Evolutionary conservation across 64 coral and sea anemone species (phyloP).

Genomic region (Hydrozoanthus tunicans): DNA sequence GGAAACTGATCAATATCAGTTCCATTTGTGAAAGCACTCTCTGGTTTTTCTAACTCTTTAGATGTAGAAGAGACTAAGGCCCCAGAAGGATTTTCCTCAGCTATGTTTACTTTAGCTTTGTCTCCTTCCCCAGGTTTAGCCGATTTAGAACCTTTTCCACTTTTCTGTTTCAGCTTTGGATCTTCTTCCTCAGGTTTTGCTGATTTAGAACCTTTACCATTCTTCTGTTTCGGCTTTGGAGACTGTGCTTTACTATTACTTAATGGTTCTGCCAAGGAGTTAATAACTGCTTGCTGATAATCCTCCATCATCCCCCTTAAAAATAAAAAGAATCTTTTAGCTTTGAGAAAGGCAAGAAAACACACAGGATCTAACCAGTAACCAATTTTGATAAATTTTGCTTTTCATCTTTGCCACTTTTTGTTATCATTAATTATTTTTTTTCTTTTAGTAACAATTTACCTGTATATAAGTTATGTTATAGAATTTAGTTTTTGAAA

Average conservation of each 20-base stretch:
- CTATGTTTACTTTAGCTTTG: background rate
- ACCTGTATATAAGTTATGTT: no score
- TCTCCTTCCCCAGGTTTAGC: conserved; percentile 2
- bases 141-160: conserved; percentile 39
- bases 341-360: background rate
- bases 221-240: conserved; percentile 50
- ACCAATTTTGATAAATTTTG: no score
- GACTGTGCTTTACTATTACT: conserved; percentile 1
- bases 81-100: background rate
- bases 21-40: conserved; percentile 15
- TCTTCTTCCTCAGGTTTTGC: conserved; percentile 4
- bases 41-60: background rate
- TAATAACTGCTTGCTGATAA: conserved; percentile 31
- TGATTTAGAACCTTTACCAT: conserved; percentile 46
- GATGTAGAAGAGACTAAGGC: background rate
- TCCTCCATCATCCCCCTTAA: conserved; percentile 45
- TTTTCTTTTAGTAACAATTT: no score
- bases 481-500: no score
- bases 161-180: background rate
- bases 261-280: background rate
- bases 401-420: no score
- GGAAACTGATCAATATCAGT: conserved; percentile 51
- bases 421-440: no score
- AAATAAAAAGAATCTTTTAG: background rate
- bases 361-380: no score